phyloP scores from a whole-genome alignment of 2,888 invertebrate species.

The Agonopterix heracliana region DNA sequence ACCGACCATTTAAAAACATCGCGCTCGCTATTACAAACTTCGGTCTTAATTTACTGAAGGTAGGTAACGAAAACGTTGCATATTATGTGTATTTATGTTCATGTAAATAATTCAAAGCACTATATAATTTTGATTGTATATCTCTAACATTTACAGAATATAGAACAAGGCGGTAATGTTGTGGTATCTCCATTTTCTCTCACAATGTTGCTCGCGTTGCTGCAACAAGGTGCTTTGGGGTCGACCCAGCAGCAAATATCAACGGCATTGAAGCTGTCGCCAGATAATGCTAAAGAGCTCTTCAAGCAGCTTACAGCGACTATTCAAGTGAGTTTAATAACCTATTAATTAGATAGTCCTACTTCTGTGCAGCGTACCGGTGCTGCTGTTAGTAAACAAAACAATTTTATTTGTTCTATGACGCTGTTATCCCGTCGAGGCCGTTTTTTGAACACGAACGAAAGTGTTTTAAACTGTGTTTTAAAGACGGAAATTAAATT shows the following conservation, averaged over 20 bases:
- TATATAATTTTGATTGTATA: too few species aligned
- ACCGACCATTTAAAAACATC: slow-evolving; percentile 12
- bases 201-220: slow-evolving; percentile 52
- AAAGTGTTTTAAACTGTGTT: too few species aligned
- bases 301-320: slow-evolving; percentile 33
- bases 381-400: too few species aligned
- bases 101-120: too few species aligned
- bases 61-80: slow-evolving; percentile 16
- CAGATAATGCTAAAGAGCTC: slow-evolving; percentile 29
- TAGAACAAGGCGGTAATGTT: slow-evolving; percentile 38
- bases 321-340: slow-evolving; percentile 31
- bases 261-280: slow-evolving; percentile 36
- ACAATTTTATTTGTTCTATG: too few species aligned
- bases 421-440: too few species aligned
- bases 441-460: too few species aligned
- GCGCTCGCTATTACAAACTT: slow-evolving; percentile 40
- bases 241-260: slow-evolving; percentile 47
- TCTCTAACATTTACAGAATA: too few species aligned
- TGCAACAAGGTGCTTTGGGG: slow-evolving; percentile 64
- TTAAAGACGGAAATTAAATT: too few species aligned
- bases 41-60: slow-evolving; percentile 47
- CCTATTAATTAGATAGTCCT: too few species aligned
- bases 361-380: too few species aligned
- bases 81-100: too few species aligned
- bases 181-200: slow-evolving; percentile 68